Evolutionary conservation across 2,113 vertebrate species (phyloP).

Genomic region (Azemiops feae): DNA sequence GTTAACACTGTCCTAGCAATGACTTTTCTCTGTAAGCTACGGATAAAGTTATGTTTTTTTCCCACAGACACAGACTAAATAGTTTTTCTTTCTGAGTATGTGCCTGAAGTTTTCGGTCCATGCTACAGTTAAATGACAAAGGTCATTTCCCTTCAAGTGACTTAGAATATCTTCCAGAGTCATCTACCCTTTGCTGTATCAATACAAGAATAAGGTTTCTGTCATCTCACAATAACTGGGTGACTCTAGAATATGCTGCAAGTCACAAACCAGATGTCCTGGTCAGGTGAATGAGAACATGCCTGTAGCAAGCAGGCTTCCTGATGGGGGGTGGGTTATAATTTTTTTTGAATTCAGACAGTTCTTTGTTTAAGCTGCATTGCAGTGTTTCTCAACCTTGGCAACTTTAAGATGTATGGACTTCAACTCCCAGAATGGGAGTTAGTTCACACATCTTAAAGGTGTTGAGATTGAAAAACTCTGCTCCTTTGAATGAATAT

Average conservation of each 20-base stretch:
- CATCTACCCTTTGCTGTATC: background rate
- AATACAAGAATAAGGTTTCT: background rate
- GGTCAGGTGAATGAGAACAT: background rate
- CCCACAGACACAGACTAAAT: background rate
- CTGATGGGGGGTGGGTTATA: background rate
- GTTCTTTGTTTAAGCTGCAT: background rate
- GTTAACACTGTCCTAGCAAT: background rate
- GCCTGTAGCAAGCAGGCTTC: background rate
- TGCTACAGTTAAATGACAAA: background rate
- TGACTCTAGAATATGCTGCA: background rate
- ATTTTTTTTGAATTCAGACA: background rate
- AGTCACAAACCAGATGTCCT: background rate
- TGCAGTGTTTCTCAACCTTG: background rate
- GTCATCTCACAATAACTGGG: background rate
- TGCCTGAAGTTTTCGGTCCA: background rate
- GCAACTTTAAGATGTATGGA: background rate
- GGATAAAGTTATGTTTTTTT: background rate
- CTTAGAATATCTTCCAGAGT: background rate
- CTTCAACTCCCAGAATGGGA: background rate
- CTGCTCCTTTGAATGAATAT: background rate
- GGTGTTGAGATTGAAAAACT: background rate
- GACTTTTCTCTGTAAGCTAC: background rate
- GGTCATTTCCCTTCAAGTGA: background rate
- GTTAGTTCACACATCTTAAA: background rate
- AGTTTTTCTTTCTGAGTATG: background rate